Evolutionary conservation across 2,113 vertebrate genomes (phyloP), one percentile per base, ranked within the genome.

Genomic region (Argyrosomus japonicus): DNA sequence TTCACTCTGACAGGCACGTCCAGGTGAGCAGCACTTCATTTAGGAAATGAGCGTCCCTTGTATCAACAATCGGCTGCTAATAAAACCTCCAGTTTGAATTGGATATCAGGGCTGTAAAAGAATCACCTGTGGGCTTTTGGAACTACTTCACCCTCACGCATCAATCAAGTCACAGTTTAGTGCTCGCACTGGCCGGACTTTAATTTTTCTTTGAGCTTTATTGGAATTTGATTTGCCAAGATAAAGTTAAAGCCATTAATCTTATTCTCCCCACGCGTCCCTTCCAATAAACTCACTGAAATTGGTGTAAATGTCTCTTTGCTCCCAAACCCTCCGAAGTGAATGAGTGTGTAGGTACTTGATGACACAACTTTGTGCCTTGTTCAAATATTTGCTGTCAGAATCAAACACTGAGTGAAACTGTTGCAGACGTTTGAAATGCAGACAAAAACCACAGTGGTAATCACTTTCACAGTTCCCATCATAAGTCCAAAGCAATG

Each of bases 161-260:
- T 93, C 88, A 94, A 92, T 93, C 89, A 93, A 91, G 89, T 84
- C 87, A 77, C 83, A 87, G 83, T 92, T 90, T 88, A 91, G 82
- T 64, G 64, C 63, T 84, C 61, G 12, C 72, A 61, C 80, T 63
- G 81, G 89, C 87, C 87, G 74, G 85, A 81, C 92, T 84, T 76
- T 50, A 81, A 89, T 92, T 92, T 93, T 92, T 92, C 77, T 90
- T 73, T 75, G 79, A 86, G 87, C 87, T 94, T 95, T 95, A 94
- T 95, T 94, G 88, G 92, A 93, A 89, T 88, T 87, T 88, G 82
- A 94, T 92, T 95, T 94, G 94, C 94, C 94, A 94, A 95, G 85
- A 92, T 93, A 93, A 93, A 93, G 89, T 80, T 88, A 75, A 86
- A 89, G 82, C 82, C 82, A 92, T 92, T 93, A 90, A 93, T 94